Conservation (phyloP, 2,797 vertebrate genomes). For the Calcarius lapponicus region DNA sequence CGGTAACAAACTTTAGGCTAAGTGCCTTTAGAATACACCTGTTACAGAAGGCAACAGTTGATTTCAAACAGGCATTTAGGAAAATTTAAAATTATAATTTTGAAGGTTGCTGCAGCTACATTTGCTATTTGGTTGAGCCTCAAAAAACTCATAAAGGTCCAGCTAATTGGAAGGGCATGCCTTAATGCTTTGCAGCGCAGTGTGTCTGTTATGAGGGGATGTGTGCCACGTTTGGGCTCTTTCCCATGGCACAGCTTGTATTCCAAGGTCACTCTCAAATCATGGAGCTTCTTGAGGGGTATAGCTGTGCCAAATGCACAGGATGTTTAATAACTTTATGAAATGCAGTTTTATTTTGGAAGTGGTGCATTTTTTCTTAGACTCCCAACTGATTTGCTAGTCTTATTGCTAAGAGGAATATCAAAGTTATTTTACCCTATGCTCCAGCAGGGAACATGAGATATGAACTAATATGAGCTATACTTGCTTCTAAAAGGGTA, state of each 20-base stretch:
- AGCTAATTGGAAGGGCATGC: background rate
- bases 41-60: background rate
- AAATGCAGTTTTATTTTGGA: background rate
- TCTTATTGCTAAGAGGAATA: background rate
- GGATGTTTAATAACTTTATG: background rate
- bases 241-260: background rate
- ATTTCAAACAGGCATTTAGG: background rate
- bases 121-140: background rate
- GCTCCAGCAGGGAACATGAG: background rate
- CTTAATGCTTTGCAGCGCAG: background rate
- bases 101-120: background rate
- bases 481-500: background rate
- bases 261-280: background rate
- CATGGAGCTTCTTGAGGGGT: background rate
- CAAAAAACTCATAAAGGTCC: background rate
- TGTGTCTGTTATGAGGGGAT: background rate
- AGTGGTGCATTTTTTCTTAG: background rate
- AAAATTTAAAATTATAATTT: background rate
- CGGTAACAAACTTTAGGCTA: background rate
- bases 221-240: background rate
- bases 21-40: background rate
- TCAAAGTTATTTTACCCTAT: background rate
- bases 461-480: background rate
- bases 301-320: fast-evolving
- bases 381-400: background rate